Percentiles rank a stretch among this genome's conserved stretches.
phyloP scores from a whole-genome alignment of 1,140 invertebrate species.

The Anthonomus grandis region DNA sequence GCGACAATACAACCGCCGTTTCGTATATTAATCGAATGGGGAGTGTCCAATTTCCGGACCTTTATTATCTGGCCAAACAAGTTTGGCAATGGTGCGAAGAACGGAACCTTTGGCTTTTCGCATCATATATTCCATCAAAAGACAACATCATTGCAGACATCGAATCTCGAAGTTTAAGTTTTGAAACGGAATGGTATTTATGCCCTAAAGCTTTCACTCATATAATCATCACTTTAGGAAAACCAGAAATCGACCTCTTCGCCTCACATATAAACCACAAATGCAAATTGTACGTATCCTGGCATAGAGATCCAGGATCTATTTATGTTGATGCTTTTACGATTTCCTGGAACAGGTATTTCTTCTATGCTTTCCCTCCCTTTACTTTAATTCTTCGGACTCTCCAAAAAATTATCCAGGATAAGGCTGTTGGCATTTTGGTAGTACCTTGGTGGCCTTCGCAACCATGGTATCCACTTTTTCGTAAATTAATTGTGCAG shows the following conservation, averaged over 20 bases:
- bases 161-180: conserved; percentile 23
- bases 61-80: conserved; percentile 32
- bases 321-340: not conserved
- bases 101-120: conserved; percentile 39
- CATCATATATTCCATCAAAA: conserved; percentile 45
- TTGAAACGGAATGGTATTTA: conserved; percentile 8
- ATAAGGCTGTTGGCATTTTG: too few relatives aligned
- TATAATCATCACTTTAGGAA: not conserved
- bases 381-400: too few relatives aligned
- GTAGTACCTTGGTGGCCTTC: too few relatives aligned
- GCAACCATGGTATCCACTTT: too few relatives aligned
- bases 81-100: conserved; percentile 48
- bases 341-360: not conserved
- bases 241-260: too few relatives aligned
- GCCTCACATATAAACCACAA: not conserved
- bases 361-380: too few relatives aligned
- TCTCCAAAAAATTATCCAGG: too few relatives aligned
- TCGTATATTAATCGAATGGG: conserved; percentile 45
- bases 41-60: conserved; percentile 37
- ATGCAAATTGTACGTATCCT: not conserved
- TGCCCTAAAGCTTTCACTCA: not conserved
- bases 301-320: not conserved
- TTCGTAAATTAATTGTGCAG: too few relatives aligned
- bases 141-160: conserved; percentile 37
- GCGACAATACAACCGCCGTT: conserved; percentile 47